Evolutionary conservation across 2,888 invertebrate species (phyloP).

Genomic region (Allolobophora icterica): DNA sequence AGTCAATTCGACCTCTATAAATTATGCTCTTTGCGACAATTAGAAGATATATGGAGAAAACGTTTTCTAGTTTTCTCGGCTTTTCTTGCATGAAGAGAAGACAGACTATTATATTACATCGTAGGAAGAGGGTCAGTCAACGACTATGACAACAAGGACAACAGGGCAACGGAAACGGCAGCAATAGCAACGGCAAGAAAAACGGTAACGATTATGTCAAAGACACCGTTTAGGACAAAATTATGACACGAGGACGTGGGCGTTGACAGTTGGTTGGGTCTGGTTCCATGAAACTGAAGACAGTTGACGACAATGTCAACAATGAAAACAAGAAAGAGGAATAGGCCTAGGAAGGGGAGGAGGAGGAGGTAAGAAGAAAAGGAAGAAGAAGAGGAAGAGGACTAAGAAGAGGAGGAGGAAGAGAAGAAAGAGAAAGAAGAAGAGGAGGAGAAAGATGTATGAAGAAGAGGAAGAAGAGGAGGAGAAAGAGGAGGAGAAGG

Average conservation of each 20-base stretch:
- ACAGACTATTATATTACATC: too few species aligned
- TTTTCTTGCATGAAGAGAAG: too few species aligned
- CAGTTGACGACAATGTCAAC: too few species aligned
- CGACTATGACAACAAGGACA: too few species aligned
- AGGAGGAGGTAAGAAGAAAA: neutral
- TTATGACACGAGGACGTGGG: neutral
- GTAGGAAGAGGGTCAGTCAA: too few species aligned
- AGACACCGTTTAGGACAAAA: neutral
- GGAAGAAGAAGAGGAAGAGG: neutral
- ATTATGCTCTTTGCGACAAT: too few species aligned
- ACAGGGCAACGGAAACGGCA: too few species aligned
- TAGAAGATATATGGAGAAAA: too few species aligned
- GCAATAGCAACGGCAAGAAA: too few species aligned
- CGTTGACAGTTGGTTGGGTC: neutral
- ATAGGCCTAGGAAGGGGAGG: neutral
- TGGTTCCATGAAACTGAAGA: neutral
- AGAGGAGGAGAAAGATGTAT: neutral
- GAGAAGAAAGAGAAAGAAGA: neutral
- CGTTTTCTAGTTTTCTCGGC: too few species aligned
- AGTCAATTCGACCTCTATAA: too few species aligned
- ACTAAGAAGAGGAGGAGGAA: neutral
- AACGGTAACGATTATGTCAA: too few species aligned
- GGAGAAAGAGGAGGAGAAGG: neutral
- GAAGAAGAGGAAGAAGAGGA: neutral
- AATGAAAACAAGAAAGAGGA: neutral